A percentile compares a stretch with the other conserved stretches of the same genome.
Conservation (phyloP, 64 coral and sea anemone genomes). For the Dendronephthya gigantea region DNA sequence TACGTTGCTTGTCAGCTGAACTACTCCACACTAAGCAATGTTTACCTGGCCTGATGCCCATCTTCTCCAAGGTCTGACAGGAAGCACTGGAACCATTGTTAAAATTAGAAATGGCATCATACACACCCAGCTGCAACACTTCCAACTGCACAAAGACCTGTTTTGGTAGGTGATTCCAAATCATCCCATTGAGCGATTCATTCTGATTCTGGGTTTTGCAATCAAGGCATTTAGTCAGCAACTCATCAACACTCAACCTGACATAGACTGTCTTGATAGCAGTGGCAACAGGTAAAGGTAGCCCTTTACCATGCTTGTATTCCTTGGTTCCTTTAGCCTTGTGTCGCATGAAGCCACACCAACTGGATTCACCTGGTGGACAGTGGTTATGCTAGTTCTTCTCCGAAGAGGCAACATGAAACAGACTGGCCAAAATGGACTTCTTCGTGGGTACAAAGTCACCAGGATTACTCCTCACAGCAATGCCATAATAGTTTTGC, state of each 20-base stretch:
- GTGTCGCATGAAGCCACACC: conserved; percentile 31
- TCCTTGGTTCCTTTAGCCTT: conserved; percentile 1
- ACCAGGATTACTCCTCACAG: conserved; percentile 43
- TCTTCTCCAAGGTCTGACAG: conserved; percentile 20
- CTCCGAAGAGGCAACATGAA: conserved; percentile 37
- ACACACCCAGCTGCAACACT: conserved; percentile 22
- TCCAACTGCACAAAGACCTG: conserved; percentile 10
- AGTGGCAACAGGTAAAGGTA: conserved; percentile 9
- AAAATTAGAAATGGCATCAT: conserved; percentile 25
- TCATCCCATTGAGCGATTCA: conserved; percentile 31
- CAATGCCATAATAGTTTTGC: too few relatives aligned
- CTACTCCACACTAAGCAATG: not conserved
- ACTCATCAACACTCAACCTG: conserved; percentile 31
- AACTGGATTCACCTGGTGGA: conserved; percentile 39
- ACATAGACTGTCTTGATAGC: conserved; percentile 26
- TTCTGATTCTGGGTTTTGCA: conserved; percentile 16
- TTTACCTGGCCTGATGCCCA: conserved; percentile 20
- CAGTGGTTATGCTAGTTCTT: conserved; percentile 19
- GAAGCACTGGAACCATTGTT: conserved; percentile 20
- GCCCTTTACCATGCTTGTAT: conserved; percentile 27
- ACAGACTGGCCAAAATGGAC: conserved; percentile 45
- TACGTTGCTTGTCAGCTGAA: conserved; percentile 14
- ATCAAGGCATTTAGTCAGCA: conserved; percentile 33
- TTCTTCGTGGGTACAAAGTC: conserved; percentile 45
- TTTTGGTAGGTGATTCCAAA: conserved; percentile 28